Evolutionary conservation across 1,140 invertebrate genomes (phyloP), one percentile per base, ranked within the genome.

Genomic region (Hylaeus anthracinus): DNA sequence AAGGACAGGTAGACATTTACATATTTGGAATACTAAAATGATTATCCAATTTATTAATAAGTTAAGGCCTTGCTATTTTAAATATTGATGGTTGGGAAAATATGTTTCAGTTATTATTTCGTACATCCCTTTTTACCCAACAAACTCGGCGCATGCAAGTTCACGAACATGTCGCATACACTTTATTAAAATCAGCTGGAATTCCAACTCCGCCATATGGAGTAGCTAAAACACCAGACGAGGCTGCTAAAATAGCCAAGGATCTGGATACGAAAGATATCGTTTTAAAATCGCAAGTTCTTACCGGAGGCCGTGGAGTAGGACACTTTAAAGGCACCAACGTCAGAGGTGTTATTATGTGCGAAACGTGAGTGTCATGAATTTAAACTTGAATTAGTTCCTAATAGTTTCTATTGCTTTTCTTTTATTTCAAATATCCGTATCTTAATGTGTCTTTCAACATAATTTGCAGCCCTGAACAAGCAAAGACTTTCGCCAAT

Each of bases 211-310:
- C 98, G 6, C 97, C 97, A 89, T 99, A 99, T 94, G 97, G 97
- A 69, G 96, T 99, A 43, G 98, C 98, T 0, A 96, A 96, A 89
- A 96, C 96, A 41, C 95, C 96, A 56, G 95, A 97, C 66, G 98
- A 99, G 93, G 98, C 97, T 45, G 93, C 93, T 43, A 95, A 97
- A 88, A 96, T 97, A 91, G 98, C 98, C 14, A 93, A 95, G 80
- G 94, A 96, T 65, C 94, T 99, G 8, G 96, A 97, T 82, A 95
- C 96, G 14, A 97, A 97, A 86, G 97, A 98, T 90, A 95, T 98
- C 63, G 98, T 99, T 5, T 94, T 99, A 53, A 99, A 99, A 93
- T 98, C 98, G 39, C 98, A 99, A 95, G 98, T 99, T 43, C 94
- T 99, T 67, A 97, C 98, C 86, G 98, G 98, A 86, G 98, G 98